phyloP scores from a whole-genome alignment of 2,797 vertebrate species.

The Pangasius mekongensis region DNA sequence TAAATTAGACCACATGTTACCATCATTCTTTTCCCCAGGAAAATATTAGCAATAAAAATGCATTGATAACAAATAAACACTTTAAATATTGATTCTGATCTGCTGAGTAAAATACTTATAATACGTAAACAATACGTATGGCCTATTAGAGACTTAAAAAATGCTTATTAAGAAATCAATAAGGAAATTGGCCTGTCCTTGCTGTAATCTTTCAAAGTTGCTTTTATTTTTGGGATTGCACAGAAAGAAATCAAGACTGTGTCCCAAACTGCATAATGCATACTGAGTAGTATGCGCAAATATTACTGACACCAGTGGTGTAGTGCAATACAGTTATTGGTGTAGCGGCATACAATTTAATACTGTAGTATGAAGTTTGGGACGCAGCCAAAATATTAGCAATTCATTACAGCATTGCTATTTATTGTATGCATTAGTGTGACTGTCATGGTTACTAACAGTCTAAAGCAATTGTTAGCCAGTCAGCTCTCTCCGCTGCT shows the following conservation, averaged over 20 bases:
- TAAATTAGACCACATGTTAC: too few species aligned
- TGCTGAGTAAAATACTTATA: neutral
- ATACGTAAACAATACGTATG: neutral
- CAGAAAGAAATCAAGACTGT: neutral
- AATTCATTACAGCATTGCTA: neutral
- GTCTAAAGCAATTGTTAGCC: neutral
- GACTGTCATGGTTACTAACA: neutral
- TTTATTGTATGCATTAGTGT: neutral
- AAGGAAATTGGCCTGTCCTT: neutral
- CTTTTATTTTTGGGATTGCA: neutral
- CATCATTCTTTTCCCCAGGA: neutral
- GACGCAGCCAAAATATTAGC: neutral
- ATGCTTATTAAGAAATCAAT: too few species aligned
- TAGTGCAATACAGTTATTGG: neutral
- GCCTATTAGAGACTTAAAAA: neutral
- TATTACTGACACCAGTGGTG: neutral
- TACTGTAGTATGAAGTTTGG: neutral
- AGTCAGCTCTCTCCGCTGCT: too few species aligned
- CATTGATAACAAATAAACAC: neutral
- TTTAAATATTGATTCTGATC: neutral
- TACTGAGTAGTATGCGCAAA: neutral
- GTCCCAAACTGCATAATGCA: neutral
- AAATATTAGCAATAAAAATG: neutral
- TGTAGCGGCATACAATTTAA: neutral
- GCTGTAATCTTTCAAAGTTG: neutral